phyloP scores from a whole-genome alignment of 2,113 vertebrate species.

The Hippopotamus amphibius region DNA sequence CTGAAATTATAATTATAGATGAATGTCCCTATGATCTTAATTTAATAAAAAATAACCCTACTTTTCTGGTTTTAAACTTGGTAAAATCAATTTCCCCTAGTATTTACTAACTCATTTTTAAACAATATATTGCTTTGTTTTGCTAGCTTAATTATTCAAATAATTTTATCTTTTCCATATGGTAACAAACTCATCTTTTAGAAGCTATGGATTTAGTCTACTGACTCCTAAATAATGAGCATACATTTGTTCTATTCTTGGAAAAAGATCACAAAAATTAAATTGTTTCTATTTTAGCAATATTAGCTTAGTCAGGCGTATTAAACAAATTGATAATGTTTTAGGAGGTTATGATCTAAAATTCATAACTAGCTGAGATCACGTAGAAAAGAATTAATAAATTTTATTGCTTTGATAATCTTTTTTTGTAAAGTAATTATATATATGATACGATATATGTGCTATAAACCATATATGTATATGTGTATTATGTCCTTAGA shows the following conservation, averaged over 20 bases:
- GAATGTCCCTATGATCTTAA: background rate
- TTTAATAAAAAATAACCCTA: background rate
- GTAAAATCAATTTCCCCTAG: background rate
- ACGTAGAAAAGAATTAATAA: background rate
- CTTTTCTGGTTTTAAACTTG: background rate
- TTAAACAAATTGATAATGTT: background rate
- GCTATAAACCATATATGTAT: background rate
- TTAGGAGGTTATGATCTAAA: background rate
- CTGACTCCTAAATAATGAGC: background rate
- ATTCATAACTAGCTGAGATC: background rate
- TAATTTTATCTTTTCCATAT: background rate
- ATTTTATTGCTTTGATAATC: background rate
- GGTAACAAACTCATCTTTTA: background rate
- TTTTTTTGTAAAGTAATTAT: background rate
- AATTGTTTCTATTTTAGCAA: background rate
- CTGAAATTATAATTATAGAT: background rate
- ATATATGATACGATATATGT: background rate
- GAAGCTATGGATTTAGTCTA: background rate
- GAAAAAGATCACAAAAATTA: background rate
- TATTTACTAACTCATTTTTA: background rate
- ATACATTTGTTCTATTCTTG: background rate
- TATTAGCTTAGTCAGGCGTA: background rate
- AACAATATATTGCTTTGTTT: background rate
- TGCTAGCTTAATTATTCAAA: background rate
- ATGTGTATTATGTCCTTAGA: background rate